Percentiles rank a stretch among this genome's conserved stretches.
Conservation (phyloP, 2,888 invertebrate species). For the Abrostola tripartita region DNA sequence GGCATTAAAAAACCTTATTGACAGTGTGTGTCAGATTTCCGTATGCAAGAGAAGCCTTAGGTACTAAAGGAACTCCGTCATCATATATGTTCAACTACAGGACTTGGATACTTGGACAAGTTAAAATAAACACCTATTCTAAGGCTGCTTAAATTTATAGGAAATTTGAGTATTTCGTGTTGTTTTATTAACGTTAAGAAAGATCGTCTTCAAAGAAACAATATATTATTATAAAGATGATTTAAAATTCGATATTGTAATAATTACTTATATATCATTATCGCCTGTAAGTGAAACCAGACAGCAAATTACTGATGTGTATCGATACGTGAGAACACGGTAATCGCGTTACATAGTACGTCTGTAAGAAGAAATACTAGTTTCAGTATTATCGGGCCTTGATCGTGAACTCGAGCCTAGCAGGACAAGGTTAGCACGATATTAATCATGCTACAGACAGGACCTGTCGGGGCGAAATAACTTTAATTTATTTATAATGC, state of each 20-base stretch:
- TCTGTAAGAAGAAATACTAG: slow-evolving; percentile 44
- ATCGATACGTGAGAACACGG: slow-evolving; percentile 16
- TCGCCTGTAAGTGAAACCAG: background rate
- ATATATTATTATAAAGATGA: too few species aligned
- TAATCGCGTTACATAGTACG: slow-evolving; percentile 26
- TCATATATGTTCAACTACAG: too few species aligned
- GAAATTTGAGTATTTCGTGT: too few species aligned
- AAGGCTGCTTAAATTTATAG: too few species aligned
- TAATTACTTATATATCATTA: background rate
- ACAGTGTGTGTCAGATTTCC: too few species aligned
- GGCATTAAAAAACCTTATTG: too few species aligned
- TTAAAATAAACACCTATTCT: too few species aligned
- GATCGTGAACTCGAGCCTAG: slow-evolving; percentile 51
- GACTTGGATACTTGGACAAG: too few species aligned
- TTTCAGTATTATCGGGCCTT: slow-evolving; percentile 47
- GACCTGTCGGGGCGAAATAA: slow-evolving; percentile 11
- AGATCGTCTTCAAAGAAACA: background rate
- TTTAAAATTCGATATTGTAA: too few species aligned
- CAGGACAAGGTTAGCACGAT: slow-evolving; percentile 30
- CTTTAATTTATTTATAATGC: background rate
- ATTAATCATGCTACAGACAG: slow-evolving; percentile 5
- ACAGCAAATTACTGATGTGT: slow-evolving; percentile 1
- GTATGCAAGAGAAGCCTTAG: too few species aligned
- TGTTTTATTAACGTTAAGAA: background rate
- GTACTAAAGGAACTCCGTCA: too few species aligned